phyloP scores from a whole-genome alignment of 2,888 invertebrate genomes.

The Phlogophora meticulosa region DNA sequence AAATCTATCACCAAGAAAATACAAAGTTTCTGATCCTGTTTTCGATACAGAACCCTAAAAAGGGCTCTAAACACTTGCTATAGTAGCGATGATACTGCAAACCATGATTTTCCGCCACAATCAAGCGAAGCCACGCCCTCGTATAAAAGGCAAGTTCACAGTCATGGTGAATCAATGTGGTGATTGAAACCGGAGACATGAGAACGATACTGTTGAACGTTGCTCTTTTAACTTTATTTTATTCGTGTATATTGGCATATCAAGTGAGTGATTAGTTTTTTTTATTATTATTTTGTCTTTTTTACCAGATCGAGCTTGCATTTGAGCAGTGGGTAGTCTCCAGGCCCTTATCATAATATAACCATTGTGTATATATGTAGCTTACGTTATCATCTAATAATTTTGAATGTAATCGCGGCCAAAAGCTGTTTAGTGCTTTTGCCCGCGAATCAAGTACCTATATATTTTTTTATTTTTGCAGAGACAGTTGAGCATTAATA shows the following conservation, averaged over 20 bases:
- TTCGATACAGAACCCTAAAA: conserved; percentile 28
- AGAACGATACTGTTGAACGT: conserved; percentile 72
- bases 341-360: too few relatives aligned
- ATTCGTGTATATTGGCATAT: conserved; percentile 71
- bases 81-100: conserved; percentile 76
- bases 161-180: conserved; percentile 82
- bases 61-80: conserved; percentile 68
- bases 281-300: background rate
- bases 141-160: conserved; percentile 89
- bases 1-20: too few relatives aligned
- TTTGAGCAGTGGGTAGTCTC: too few relatives aligned
- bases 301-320: too few relatives aligned
- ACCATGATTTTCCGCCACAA: conserved; percentile 82
- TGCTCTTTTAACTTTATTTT: conserved; percentile 71
- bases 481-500: too few relatives aligned
- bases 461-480: too few relatives aligned
- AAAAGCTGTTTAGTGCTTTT: too few relatives aligned
- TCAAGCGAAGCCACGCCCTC: conserved; percentile 85
- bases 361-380: too few relatives aligned
- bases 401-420: too few relatives aligned
- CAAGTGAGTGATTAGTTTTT: conserved; percentile 74
- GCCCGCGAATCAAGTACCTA: too few relatives aligned
- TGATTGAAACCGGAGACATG: conserved; percentile 78
- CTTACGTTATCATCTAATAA: too few relatives aligned
- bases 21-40: background rate